Evolutionary conservation across 2,113 vertebrate species (phyloP), one percentile per base, ranked within the genome.

Genomic region (Chroicocephalus ridibundus): DNA sequence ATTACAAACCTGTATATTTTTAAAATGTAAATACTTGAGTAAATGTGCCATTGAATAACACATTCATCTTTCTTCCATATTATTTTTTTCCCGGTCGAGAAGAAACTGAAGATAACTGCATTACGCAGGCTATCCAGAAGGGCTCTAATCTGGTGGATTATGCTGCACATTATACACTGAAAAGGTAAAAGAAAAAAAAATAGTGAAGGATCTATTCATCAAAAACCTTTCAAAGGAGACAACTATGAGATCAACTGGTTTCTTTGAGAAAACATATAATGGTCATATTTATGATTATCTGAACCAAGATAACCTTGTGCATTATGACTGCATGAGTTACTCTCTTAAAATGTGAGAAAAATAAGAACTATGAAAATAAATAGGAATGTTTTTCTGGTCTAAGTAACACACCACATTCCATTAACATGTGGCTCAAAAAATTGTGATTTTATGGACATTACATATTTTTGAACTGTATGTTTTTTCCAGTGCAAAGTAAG

Each of bases 111-210:
- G 96, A 98, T 36, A 82, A 97, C 58, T 94, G 97, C 15, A 68
- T 98, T 51, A 86, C 90, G 38, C 94, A 97, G 68, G n/a, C 96
- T 78, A 92, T 98, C 82, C 92, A 97, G 83, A 97, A 98, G 77
- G 97, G 94, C 75, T 93, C 92, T 76, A 69, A 87, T 61, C 90
- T 97, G 74, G 90, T 98, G 27, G 96, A 98, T 29, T 77, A 87
- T 22, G 94, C 98, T 83, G 26, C 90, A 18, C 40, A 31, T 21
- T 60, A 94, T 51, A 90, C 94, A 26, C 61, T 84, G 66, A 95
- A 97, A 76, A 96, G 98, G 98, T 99, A 98, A 38, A 42, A 60
- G 36, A 58, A 32, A 38, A 38, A 46, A 21, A 21, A 52, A 38
- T 20, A 20, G 2, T 32, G 2, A 83, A 77, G 1, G 27, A 65